Conservation (phyloP, 2,888 invertebrate genomes). For the Callinectes sapidus region DNA sequence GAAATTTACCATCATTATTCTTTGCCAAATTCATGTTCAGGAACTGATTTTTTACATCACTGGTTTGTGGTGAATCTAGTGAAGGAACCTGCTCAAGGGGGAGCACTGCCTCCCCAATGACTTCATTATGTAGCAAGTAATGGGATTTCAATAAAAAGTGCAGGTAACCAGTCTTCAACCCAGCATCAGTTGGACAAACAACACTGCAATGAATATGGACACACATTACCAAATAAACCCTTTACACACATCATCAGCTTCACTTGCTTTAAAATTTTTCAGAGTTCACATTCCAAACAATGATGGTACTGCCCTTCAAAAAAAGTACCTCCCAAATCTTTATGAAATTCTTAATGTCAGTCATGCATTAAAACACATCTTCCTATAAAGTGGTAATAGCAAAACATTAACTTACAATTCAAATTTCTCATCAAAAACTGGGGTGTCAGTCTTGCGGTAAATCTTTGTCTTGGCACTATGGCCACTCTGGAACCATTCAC, state of each 20-base stretch:
- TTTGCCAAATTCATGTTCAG: constrained; percentile 52
- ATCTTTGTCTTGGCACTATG: constrained; percentile 23
- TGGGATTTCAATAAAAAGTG: constrained; percentile 40
- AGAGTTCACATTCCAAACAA: not conserved
- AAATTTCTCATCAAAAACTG: constrained; percentile 54
- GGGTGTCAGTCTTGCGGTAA: constrained; percentile 17
- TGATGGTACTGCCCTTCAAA: not conserved
- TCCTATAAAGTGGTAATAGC: not conserved
- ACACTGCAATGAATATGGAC: not conserved
- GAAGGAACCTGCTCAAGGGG: constrained; percentile 45
- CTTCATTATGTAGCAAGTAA: constrained; percentile 23
- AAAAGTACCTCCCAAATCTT: not conserved
- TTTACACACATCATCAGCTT: not conserved
- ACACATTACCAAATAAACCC: not conserved
- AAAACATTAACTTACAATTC: constrained; percentile 51
- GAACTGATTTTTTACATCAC: not conserved
- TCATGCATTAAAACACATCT: not conserved
- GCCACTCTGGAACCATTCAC: constrained; percentile 50
- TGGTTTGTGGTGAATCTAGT: not conserved
- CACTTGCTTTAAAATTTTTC: not conserved
- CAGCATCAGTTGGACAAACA: constrained; percentile 39
- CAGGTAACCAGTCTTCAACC: constrained; percentile 44
- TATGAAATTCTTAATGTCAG: not conserved
- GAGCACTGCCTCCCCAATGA: constrained; percentile 37
- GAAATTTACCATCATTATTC: constrained; percentile 40